Evolutionary conservation across 1,140 invertebrate species (phyloP).

Genomic region (Lineus longissimus): DNA sequence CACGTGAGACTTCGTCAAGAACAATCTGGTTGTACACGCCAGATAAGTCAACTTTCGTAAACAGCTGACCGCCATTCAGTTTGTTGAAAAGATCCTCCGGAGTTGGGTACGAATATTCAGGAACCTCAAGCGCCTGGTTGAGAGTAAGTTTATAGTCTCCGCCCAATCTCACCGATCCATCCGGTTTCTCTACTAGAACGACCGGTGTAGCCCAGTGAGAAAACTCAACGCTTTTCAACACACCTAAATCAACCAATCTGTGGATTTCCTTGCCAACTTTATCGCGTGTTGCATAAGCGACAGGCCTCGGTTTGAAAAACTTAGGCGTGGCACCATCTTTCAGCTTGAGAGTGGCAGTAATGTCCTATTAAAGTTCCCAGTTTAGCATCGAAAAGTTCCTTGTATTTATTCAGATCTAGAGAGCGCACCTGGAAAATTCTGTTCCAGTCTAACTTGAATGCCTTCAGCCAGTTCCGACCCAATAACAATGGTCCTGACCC

Average conservation of each 20-base stretch:
- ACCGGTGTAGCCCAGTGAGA: slow-evolving; percentile 37
- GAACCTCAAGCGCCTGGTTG: slow-evolving; percentile 19
- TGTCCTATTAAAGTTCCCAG: slow-evolving; percentile 14
- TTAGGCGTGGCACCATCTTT: slow-evolving; percentile 12
- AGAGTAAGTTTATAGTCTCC: slow-evolving; percentile 41
- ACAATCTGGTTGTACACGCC: slow-evolving; percentile 27
- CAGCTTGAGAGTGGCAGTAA: slow-evolving; percentile 17
- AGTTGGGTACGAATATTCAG: not conserved
- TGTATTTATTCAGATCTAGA: not conserved
- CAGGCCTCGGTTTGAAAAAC: no score
- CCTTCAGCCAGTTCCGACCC: slow-evolving; percentile 7
- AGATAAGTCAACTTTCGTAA: slow-evolving; percentile 23
- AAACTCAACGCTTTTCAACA: slow-evolving; percentile 44
- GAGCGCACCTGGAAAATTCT: not conserved
- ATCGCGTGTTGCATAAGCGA: slow-evolving; percentile 45
- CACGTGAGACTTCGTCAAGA: no score
- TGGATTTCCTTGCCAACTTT: slow-evolving; percentile 47
- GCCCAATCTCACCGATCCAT: slow-evolving; percentile 27
- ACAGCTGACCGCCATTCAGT: slow-evolving; percentile 6
- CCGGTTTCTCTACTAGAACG: slow-evolving; percentile 22
- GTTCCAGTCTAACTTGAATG: slow-evolving; percentile 7
- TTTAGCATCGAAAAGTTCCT: not conserved
- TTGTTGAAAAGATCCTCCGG: not conserved
- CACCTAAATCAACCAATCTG: slow-evolving; percentile 39
- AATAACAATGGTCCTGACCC: not conserved